Base-by-base conservation (phyloP, 2,888 invertebrate species). In the Troglohyphantes excavatus region DNA sequence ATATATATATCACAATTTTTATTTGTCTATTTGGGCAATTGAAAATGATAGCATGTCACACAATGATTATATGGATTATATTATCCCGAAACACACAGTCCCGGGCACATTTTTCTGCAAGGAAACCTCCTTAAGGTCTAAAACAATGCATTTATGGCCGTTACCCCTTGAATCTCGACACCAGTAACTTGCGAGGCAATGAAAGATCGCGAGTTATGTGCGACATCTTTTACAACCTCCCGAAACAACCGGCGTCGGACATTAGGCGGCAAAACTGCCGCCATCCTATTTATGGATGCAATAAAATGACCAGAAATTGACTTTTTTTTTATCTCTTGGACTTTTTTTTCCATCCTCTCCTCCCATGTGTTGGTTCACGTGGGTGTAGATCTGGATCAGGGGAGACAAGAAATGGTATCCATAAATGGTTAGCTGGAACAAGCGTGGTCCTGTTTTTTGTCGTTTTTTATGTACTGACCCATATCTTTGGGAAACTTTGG, bases 231-330 rank as follows among this genome's bases (percentile, higher is more conserved):
- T 72, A 73, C 70, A 33, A 33, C 70, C 21, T 13, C 39, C 23
- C 33, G 82, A 59, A 82, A 82, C 72, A 72, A 68, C 68, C 76
- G 67, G 85, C 13, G 39, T 9, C 23, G 63, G 43, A 39, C 85
- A 85, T 85, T 85, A 85, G 67, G 76, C 61, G 68, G 29, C 68
- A 61, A 76, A 85, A 85, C 29, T 46, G 76, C 68, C 39, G 29
- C 85, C 76, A 76, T 85, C 68, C 67, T 85, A 85, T 85, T 85
- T 85, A 85, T 85, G 85, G 85, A 59, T 33, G 85, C 76, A 85
- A 85, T 85, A 85, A 83, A 83, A 39, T 26, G 83, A 59, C 59
- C 75, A 59, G 26, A 59, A 75, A 27, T 26, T 53, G 19, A 27
- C 59, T 59, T 27, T 53, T 53, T 53, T 39, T 11, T 39, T 39